Evolutionary conservation across 2,888 invertebrate species (phyloP).

Genomic region (Eugnorisma glareosa): DNA sequence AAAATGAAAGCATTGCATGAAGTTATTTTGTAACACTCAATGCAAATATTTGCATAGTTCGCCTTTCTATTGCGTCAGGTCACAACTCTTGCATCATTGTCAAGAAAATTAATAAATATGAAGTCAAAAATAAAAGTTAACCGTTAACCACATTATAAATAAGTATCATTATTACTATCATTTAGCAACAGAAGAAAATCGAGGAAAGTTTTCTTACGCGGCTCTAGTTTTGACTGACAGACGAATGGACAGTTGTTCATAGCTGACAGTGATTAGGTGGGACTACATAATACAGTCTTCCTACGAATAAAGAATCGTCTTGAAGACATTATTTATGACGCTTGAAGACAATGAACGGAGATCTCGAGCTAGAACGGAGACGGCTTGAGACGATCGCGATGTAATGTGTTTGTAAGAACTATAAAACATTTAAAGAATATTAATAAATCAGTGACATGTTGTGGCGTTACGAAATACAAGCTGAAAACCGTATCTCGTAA

Average conservation of each 20-base stretch:
- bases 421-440: constrained; percentile 23
- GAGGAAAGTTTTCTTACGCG: constrained; percentile 16
- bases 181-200: constrained; percentile 5
- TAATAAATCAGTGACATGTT: constrained; percentile 21
- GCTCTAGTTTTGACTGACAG: constrained; percentile 49
- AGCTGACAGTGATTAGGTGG: constrained; percentile 73
- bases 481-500: background rate
- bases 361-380: constrained; percentile 24
- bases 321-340: constrained; percentile 55
- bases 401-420: constrained; percentile 17
- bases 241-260: constrained; percentile 43
- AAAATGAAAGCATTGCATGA: background rate
- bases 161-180: constrained; percentile 29
- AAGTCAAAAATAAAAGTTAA: constrained; percentile 15
- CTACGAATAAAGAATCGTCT: constrained; percentile 46
- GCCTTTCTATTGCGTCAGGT: constrained; percentile 17
- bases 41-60: constrained; percentile 22
- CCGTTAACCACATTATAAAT: background rate
- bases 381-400: constrained; percentile 9
- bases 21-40: constrained; percentile 19
- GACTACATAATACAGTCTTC: constrained; percentile 64
- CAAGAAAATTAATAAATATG: constrained; percentile 15
- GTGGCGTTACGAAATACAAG: background rate
- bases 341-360: constrained; percentile 54
- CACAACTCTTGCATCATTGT: constrained; percentile 7